Evolutionary conservation across 1,140 invertebrate species (phyloP), one percentile per base, ranked within the genome.

Genomic region (Micrasema minimum): DNA sequence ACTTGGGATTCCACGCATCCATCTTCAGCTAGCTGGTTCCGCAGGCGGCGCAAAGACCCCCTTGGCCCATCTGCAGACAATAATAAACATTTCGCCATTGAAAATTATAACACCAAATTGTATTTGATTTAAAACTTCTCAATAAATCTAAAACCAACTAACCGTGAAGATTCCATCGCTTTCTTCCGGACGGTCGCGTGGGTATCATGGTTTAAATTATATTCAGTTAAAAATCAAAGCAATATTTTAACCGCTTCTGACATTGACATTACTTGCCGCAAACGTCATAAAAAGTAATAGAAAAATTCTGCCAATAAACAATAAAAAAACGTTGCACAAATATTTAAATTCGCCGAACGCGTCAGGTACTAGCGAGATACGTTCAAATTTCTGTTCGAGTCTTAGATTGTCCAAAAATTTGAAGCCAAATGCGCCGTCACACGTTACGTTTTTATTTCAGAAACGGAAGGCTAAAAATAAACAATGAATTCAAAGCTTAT

Each of bases 1-100:
- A 93, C 88, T 83, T 93, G 93, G 48, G 91, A 92, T 77, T 93
- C 92, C 1, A 91, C 89, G 83, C 91, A 93, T 14, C 92, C 92
- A 80, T 93, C 92, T 77, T 92, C 91, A 3, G 92, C 92, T 38
- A 93, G 77, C 76, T 91, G 90, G 74, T 88, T 90, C 26, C 91
- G 83, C 64, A 92, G 81, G 64, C 90, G 82, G 78, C 88, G 85
- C 41, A 91, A 80, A 50, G 89, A 90, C 38, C 88, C 87, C 80
- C 87, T 82, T 66, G 89, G 87, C 72, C 89, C 88, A 86, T 90
- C 90, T 90, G 81, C 75, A 82, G 70, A 16, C 59, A 46, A 46
- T 18, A 46, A 31, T 64, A 46, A 38, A 51, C 45, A 66, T 37
- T 53, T 38, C 55, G 43, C 26, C 18, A 66, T 46, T 31, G 41